phyloP scores from a whole-genome alignment of 2,888 invertebrate species.

The Tenthredo livida region DNA sequence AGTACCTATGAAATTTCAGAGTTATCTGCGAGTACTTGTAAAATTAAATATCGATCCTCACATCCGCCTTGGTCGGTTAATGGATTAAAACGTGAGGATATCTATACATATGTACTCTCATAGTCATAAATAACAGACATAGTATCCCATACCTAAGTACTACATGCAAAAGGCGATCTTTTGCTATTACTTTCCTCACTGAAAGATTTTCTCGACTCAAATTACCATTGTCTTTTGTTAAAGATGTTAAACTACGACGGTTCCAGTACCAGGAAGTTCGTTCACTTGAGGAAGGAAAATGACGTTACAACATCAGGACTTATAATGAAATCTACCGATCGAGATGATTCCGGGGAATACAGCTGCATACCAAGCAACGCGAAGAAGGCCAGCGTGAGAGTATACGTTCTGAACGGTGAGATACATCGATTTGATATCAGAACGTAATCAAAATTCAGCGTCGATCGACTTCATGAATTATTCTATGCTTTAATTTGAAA shows the following conservation, averaged over 20 bases:
- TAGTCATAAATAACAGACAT: background rate
- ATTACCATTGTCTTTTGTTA: background rate
- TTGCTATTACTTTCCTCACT: background rate
- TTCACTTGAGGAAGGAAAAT: conserved; percentile 25
- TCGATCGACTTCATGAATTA: background rate
- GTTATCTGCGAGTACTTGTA: background rate
- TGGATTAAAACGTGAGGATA: conserved; percentile 16
- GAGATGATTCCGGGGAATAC: conserved; percentile 46
- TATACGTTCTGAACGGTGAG: conserved; percentile 49
- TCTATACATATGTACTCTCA: background rate
- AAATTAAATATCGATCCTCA: conserved; percentile 6
- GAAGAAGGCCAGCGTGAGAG: conserved; percentile 35
- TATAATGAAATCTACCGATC: conserved; percentile 34
- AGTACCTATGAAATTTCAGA: background rate
- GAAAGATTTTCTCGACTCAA: background rate
- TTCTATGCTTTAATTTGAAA: background rate
- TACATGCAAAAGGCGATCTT: background rate
- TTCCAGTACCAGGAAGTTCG: conserved; percentile 10
- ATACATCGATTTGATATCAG: background rate
- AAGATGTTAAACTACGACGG: conserved; percentile 51
- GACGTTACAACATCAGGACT: conserved; percentile 44
- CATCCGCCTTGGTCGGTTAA: background rate
- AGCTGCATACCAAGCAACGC: conserved; percentile 49
- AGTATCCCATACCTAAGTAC: background rate
- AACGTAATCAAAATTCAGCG: background rate